These are phyloP conservation scores for Hystrix brachyura DNA, from an alignment of 2,113 vertebrate species.

Conservation along the genomic window DNA sequence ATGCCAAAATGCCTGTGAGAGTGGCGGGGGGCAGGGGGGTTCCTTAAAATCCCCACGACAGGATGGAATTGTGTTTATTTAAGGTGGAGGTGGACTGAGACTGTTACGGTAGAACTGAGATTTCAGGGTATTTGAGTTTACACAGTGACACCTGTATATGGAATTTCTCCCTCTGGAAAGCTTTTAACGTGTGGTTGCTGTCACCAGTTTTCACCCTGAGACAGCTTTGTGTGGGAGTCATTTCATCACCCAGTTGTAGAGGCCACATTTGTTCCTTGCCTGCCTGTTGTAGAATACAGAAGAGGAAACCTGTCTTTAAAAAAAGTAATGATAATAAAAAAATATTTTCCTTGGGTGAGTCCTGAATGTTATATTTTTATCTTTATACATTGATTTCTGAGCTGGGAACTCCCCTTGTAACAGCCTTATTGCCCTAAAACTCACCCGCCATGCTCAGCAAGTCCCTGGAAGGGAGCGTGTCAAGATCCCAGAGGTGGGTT, in stretches of 20 bases:
- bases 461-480: not conserved
- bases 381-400: not conserved
- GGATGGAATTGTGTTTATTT: not conserved
- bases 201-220: not conserved
- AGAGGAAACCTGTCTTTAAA: not conserved
- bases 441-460: not conserved
- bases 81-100: not conserved
- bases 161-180: constrained; percentile 5
- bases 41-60: not conserved
- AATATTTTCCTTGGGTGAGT: not conserved
- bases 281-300: not conserved
- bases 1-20: constrained; percentile 15
- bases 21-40: not conserved
- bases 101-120: not conserved
- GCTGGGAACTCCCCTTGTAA: not conserved
- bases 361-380: not conserved
- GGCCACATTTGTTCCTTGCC: not conserved
- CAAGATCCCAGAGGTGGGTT: not conserved
- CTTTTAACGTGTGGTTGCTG: not conserved
- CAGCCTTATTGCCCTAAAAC: not conserved
- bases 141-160: not conserved
- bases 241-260: not conserved
- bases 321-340: not conserved
- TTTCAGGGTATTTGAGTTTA: not conserved
- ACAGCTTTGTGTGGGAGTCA: not conserved